Base-by-base conservation (phyloP, 2,888 invertebrate species). In the Phyllotreta striolata region DNA sequence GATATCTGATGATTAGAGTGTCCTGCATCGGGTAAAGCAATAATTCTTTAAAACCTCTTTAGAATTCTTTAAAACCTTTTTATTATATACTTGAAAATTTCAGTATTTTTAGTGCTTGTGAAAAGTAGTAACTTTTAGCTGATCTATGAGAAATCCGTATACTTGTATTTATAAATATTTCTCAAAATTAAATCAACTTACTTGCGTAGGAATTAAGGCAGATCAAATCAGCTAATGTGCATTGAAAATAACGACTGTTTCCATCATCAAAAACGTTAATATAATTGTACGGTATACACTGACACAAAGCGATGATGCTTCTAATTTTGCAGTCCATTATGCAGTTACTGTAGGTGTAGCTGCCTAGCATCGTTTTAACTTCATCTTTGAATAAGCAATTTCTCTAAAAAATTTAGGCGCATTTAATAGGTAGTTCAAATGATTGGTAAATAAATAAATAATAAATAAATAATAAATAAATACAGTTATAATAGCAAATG, bases 281-380 rank as follows among this genome's bases (percentile, higher is more conserved):
- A 80, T 86, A 84, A 70, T 84, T 86, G 65, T 86, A 87, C 0
- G 87, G 86, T 1, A 86, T 82, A 68, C 87, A 87, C 40, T 84
- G 82, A 68, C 87, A 87, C 3, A 82, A 81, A 0, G 81, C 78
- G 0, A 83, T 69, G 8, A 87, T 80, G 69, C 86, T 86, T 41
- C 78, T 74, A 78, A 85, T 82, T 52, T 86, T 82, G 68, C 87
- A 87, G 70, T 85, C 84, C 60, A 87, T 78, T 72, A 86, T 80
- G 73, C 87, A 87, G 71, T 87, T 86, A 70, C 86, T 86, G 73
- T 84, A 83, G 0, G 86, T 86, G 74, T 87, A 87, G 70, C 61
- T 63, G 9, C 75, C 75, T 38, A 76, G 74, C 13, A 73, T 60
- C 3, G 75, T 76, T 6, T 64, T 55, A 1, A 67, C 62, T 63